Evolutionary conservation across 1,140 invertebrate species (phyloP).

Genomic region (Caligus rogercresseyi): DNA sequence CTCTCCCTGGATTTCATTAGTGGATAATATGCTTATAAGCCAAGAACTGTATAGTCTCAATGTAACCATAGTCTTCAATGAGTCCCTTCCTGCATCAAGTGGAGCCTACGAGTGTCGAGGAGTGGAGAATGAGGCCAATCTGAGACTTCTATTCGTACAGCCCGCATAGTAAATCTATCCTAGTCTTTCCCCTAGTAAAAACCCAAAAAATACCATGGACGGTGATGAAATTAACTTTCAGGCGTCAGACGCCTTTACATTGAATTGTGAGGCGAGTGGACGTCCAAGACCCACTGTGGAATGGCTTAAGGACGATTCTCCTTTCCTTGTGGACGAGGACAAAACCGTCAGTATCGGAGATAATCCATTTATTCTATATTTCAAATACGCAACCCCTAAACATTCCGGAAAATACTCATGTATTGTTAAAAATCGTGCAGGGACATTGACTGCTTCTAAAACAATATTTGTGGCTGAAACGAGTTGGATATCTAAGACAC

Average conservation of each 20-base stretch:
- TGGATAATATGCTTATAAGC: not conserved
- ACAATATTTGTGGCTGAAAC: not conserved
- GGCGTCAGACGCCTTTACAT: not conserved
- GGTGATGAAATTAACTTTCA: not conserved
- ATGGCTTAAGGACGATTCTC: not conserved
- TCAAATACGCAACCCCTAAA: slow-evolving; percentile 3
- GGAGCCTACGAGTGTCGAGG: not conserved
- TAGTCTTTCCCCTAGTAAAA: not conserved
- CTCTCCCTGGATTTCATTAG: not conserved
- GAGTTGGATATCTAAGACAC: not conserved
- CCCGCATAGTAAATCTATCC: not conserved
- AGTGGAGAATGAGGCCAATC: too few relatives aligned
- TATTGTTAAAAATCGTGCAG: not conserved
- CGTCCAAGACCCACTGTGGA: not conserved
- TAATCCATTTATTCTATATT: not conserved
- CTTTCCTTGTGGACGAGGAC: not conserved
- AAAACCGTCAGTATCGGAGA: not conserved
- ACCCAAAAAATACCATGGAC: not conserved
- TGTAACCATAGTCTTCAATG: not conserved
- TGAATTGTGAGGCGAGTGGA: not conserved
- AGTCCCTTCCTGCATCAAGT: not conserved
- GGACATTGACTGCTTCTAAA: not conserved
- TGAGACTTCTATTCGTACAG: not conserved
- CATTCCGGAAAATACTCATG: slow-evolving; percentile 2
- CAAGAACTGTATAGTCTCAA: not conserved